These are phyloP conservation scores for Sminthopsis crassicaudata DNA, from an alignment of 2,113 vertebrate species.

Conservation along the genomic window DNA sequence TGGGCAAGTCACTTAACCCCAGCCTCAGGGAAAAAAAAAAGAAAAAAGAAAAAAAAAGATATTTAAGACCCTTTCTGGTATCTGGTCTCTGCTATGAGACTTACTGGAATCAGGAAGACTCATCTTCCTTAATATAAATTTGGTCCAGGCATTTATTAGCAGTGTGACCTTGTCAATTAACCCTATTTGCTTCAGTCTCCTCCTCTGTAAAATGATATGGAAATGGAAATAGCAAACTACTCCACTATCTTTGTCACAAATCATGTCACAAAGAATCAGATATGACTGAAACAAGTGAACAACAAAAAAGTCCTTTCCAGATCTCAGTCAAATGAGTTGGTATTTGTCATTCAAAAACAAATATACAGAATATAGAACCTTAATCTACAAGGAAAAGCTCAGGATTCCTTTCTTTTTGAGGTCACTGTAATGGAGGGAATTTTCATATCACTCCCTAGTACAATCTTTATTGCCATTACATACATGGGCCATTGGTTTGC, in stretches of 20 bases:
- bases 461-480: neutral
- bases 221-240: neutral
- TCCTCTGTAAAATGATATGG: neutral
- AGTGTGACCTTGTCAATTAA: neutral
- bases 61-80: neutral
- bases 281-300: neutral
- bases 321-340: neutral
- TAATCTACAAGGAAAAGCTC: neutral
- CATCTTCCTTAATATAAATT: neutral
- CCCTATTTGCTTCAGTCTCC: neutral
- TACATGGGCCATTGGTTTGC: neutral
- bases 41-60: too few relatives aligned
- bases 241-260: neutral
- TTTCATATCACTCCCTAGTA: neutral
- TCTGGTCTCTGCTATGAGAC: neutral
- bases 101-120: neutral
- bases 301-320: neutral
- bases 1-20: too few relatives aligned
- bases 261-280: neutral
- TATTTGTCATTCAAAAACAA: neutral
- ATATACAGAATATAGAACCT: neutral
- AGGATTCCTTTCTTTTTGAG: neutral
- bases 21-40: too few relatives aligned
- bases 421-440: neutral
- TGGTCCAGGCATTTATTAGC: neutral